These are phyloP conservation scores for Drosophila rellima DNA, from an alignment of 2,888 invertebrate species.

Conservation along the genomic window DNA sequence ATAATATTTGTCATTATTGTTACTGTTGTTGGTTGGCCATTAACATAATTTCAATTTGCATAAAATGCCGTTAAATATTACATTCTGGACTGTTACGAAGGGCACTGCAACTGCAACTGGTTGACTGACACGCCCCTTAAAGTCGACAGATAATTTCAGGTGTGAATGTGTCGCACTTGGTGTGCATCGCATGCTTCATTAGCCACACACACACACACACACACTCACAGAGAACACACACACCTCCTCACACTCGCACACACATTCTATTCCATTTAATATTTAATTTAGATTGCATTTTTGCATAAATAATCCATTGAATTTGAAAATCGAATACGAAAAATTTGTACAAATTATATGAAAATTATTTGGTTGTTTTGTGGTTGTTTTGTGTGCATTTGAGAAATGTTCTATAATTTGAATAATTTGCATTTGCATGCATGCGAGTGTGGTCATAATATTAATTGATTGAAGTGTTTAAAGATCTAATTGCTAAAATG, in stretches of 20 bases:
- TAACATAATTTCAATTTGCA: slow-evolving; percentile 81
- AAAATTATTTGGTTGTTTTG: slow-evolving; percentile 61
- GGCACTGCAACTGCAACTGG: slow-evolving; percentile 18
- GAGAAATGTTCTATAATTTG: slow-evolving; percentile 14
- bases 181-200: slow-evolving; percentile 63
- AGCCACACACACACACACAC: slow-evolving; percentile 25
- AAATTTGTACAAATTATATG: slow-evolving; percentile 53
- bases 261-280: slow-evolving; percentile 38
- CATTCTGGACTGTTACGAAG: slow-evolving; percentile 61
- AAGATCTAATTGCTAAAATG: slow-evolving; percentile 34
- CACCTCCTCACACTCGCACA: background rate
- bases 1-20: slow-evolving; percentile 51
- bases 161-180: slow-evolving; percentile 66
- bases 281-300: slow-evolving; percentile 72
- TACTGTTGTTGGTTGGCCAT: slow-evolving; percentile 54
- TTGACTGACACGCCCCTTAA: slow-evolving; percentile 36
- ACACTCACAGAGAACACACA: background rate
- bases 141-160: slow-evolving; percentile 66
- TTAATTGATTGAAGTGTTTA: slow-evolving; percentile 54
- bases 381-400: slow-evolving; percentile 41
- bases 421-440: slow-evolving; percentile 12
- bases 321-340: slow-evolving; percentile 35
- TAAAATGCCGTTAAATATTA: slow-evolving; percentile 78
- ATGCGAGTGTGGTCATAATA: slow-evolving; percentile 17
- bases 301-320: slow-evolving; percentile 58